Percentiles rank a stretch among this genome's conserved stretches.
Evolutionary conservation across 2,113 vertebrate species (phyloP).

Genomic region (Anguilla japonica): DNA sequence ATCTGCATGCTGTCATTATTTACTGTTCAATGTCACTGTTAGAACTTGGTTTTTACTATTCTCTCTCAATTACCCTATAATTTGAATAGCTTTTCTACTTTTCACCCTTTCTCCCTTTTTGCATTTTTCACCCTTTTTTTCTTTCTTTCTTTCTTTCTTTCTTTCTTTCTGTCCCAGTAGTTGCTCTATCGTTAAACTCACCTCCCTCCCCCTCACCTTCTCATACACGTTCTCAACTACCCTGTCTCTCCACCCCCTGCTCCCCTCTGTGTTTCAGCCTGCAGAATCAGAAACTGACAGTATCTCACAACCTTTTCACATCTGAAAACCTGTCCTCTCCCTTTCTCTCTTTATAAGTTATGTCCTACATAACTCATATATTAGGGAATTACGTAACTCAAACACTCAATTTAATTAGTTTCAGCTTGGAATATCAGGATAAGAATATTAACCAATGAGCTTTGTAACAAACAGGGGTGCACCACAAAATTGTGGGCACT

Average conservation of each 20-base stretch:
- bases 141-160: neutral
- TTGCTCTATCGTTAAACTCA: neutral
- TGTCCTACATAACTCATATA: too few relatives aligned
- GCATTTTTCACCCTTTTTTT: neutral
- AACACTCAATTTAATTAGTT: too few relatives aligned
- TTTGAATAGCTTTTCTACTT: neutral
- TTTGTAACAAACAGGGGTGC: too few relatives aligned
- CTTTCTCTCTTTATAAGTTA: neutral
- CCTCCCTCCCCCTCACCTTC: constrained; percentile 8
- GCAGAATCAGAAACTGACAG: neutral
- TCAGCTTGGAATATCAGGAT: too few relatives aligned
- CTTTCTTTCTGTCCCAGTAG: neutral
- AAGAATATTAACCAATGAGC: too few relatives aligned
- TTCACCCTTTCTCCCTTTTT: neutral
- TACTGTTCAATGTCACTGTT: neutral
- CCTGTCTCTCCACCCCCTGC: neutral
- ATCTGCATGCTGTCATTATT: neutral
- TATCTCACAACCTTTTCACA: neutral
- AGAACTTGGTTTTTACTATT: neutral
- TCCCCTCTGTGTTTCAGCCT: neutral
- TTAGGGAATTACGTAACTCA: too few relatives aligned
- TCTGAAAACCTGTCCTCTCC: neutral
- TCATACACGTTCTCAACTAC: neutral
- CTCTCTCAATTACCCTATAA: neutral
- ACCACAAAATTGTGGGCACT: too few relatives aligned